Base-by-base conservation (phyloP, 2,113 vertebrate species). In the Mobula birostris region DNA sequence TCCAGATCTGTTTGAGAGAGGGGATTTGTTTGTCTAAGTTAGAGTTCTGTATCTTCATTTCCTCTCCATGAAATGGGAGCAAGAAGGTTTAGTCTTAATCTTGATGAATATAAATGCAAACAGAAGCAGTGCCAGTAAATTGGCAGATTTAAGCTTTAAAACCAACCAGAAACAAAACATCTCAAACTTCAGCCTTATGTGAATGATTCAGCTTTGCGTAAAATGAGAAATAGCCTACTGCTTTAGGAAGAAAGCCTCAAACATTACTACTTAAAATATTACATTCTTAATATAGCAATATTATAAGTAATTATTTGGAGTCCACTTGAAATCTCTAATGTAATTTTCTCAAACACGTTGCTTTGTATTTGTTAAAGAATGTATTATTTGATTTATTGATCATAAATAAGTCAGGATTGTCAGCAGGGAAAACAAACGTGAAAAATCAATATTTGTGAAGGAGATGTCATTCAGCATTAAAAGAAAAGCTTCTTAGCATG, bases 371-470 rank as follows among this genome's bases (percentile, higher is more conserved):
- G 68, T 92, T 72, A 92, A 32, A 40, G 90, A 32, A 72, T 72
- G 17, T 72, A 72, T 15, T 92, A 66, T 93, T 72, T 93, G 32
- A 24, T 19, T 93, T 93, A 93, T 93, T 93, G 32, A 93, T 74
- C 90, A 93, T 74, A 93, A 93, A 93, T 93, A 93, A 93, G 68
- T 93, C 70, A 93, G 40, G 90, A 93, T 93, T 48, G 21, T 74
- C 36, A 74, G 68, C 70, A 14, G 90, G 70, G 21, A 2, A 48
- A 93, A 93, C 36, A 93, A 93, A 74, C 19, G 72, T 72, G 40
- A 48, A 93, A 74, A 93, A 74, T 74, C 90, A 93, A 93, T 93
- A 36, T 93, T 93, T 72, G 36, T 8, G 36, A 74, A 68, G 48
- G 21, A 93, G 40, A 72, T 36, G 12, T 48, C 70, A 70, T 19